phyloP scores from a whole-genome alignment of 1,140 invertebrate genomes.

The Bombus difficillimus region DNA sequence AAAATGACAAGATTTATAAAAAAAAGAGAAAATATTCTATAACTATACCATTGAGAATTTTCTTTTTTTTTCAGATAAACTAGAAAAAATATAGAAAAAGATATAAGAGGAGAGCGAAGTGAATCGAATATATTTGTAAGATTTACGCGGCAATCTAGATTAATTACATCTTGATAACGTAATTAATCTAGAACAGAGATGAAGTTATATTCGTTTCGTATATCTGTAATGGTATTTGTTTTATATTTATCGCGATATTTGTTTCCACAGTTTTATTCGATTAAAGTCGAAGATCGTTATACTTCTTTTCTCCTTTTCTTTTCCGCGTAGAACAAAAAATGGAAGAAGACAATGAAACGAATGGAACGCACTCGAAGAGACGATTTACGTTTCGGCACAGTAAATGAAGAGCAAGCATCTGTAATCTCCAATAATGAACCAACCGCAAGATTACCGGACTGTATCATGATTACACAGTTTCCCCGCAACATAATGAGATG shows the following conservation, averaged over 20 bases:
- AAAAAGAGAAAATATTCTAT: too few relatives aligned
- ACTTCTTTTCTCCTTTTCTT: too few relatives aligned
- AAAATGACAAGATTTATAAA: not conserved
- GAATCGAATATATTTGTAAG: not conserved
- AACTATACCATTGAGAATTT: too few relatives aligned
- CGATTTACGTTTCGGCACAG: not conserved
- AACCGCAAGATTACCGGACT: not conserved
- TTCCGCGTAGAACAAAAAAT: not conserved
- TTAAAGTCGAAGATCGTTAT: not conserved
- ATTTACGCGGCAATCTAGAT: not conserved
- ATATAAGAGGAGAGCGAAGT: too few relatives aligned
- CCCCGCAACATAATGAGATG: slow-evolving; percentile 22
- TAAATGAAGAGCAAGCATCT: slow-evolving; percentile 8
- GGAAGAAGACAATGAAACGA: not conserved
- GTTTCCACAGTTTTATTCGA: not conserved
- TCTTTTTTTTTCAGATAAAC: too few relatives aligned
- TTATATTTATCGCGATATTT: too few relatives aligned
- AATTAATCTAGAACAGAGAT: not conserved
- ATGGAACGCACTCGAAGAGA: not conserved
- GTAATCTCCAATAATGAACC: slow-evolving; percentile 32
- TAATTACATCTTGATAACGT: not conserved
- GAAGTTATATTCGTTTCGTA: not conserved
- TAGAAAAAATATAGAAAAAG: too few relatives aligned
- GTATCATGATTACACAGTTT: slow-evolving; percentile 27
- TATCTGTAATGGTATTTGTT: not conserved